A percentile compares a stretch with the other conserved stretches of the same genome.
Evolutionary conservation across 2,797 vertebrate genomes (phyloP).

Genomic region (Bothrops alternatus): DNA sequence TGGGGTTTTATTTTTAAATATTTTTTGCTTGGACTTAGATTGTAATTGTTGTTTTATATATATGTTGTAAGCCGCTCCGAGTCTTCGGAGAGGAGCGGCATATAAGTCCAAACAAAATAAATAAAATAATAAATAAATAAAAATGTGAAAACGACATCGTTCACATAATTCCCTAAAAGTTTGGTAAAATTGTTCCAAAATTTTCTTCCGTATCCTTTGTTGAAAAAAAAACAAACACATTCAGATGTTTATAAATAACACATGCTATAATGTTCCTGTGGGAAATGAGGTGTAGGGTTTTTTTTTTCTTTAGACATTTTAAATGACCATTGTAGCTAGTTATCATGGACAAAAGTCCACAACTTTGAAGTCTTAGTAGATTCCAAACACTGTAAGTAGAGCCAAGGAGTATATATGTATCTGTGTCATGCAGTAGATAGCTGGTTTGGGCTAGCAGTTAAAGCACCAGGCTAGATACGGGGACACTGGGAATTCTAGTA

Average conservation of each 20-base stretch:
- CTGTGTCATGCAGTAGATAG: background rate
- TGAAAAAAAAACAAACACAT: background rate
- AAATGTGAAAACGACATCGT: background rate
- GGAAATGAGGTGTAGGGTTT: background rate
- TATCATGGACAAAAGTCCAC: background rate
- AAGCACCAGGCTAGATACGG: background rate
- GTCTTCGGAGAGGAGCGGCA: too few relatives aligned
- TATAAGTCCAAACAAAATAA: too few relatives aligned
- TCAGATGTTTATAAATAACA: background rate
- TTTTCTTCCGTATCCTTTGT: background rate
- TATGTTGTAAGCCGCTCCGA: too few relatives aligned
- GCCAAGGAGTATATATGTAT: background rate
- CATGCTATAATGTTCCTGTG: background rate
- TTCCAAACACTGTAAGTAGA: background rate
- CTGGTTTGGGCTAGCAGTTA: background rate
- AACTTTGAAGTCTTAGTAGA: background rate
- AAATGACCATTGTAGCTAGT: background rate
- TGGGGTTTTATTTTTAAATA: too few relatives aligned
- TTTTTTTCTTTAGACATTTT: background rate
- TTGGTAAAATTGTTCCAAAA: background rate
- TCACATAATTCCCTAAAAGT: background rate
- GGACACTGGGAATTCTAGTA: background rate
- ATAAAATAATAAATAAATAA: too few relatives aligned
- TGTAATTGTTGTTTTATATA: too few relatives aligned
- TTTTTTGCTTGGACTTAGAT: too few relatives aligned